A percentile compares a stretch with the other conserved stretches of the same genome.
These are phyloP conservation scores for Cheilinus undulatus DNA, from an alignment of 2,113 vertebrate species.

Conservation along the genomic window DNA sequence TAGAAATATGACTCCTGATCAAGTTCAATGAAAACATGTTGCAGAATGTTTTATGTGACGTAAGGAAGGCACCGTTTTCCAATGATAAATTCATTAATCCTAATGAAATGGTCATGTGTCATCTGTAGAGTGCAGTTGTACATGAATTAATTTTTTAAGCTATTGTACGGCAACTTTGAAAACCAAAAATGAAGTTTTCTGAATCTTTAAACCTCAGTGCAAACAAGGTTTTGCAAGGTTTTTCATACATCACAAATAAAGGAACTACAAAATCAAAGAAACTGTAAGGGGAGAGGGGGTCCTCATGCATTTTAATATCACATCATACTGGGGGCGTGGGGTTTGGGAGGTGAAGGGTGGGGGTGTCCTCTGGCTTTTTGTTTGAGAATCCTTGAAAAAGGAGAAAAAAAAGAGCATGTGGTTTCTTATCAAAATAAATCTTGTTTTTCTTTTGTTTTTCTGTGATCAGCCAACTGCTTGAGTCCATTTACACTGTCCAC, in stretches of 20 bases:
- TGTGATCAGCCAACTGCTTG: constrained; percentile 81
- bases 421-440: constrained; percentile 98
- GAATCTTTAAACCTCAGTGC: constrained; percentile 71
- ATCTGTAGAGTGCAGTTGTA: constrained; percentile 83
- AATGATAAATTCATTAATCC: constrained; percentile 92
- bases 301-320: constrained; percentile 91
- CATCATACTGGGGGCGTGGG: constrained; percentile 78
- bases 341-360: background rate
- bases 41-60: constrained; percentile 90
- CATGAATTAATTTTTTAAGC: constrained; percentile 75
- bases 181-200: constrained; percentile 68
- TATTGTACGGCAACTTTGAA: constrained; percentile 80
- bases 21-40: constrained; percentile 67
- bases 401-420: constrained; percentile 88
- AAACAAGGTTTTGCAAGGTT: constrained; percentile 67
- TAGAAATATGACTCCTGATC: constrained; percentile 71
- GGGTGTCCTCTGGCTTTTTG: constrained; percentile 79
- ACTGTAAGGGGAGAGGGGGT: constrained; percentile 27
- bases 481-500: constrained; percentile 87
- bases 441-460: constrained; percentile 74
- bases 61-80: constrained; percentile 99
- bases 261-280: constrained; percentile 86
- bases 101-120: constrained; percentile 88
- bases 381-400: constrained; percentile 89
- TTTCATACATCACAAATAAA: constrained; percentile 64